A percentile compares a stretch with the other conserved stretches of the same genome.
phyloP scores from a whole-genome alignment of 1,140 invertebrate species.

The Scaptomyza pallida region DNA sequence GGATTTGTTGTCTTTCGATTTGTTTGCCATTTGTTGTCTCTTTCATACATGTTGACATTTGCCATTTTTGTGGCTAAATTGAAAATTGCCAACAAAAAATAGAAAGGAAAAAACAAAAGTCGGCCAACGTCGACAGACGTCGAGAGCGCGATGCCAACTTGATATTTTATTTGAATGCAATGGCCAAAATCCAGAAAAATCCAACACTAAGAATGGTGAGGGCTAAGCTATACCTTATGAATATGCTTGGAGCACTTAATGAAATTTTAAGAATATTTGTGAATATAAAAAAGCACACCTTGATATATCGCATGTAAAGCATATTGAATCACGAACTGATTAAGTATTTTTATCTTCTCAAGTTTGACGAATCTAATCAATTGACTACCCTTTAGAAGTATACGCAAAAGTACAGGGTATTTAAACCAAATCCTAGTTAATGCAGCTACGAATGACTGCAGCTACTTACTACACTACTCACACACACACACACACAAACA shows the following conservation, averaged over 20 bases:
- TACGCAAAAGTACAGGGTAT: constrained; percentile 22
- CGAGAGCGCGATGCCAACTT: constrained; percentile 49
- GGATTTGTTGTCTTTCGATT: constrained; percentile 43
- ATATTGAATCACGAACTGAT: too few relatives aligned
- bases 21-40: constrained; percentile 30
- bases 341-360: too few relatives aligned
- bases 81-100: constrained; percentile 72
- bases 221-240: too few relatives aligned
- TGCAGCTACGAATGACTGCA: constrained; percentile 68
- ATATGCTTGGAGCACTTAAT: too few relatives aligned
- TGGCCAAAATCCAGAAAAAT: constrained; percentile 21
- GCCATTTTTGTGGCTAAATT: constrained; percentile 52
- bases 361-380: neutral
- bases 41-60: constrained; percentile 34
- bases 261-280: too few relatives aligned
- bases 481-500: constrained; percentile 12
- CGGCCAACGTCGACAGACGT: constrained; percentile 12
- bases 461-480: constrained; percentile 20
- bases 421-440: constrained; percentile 67
- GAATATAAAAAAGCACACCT: too few relatives aligned
- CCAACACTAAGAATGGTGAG: neutral
- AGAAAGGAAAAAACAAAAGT: too few relatives aligned
- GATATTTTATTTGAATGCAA: constrained; percentile 78
- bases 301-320: too few relatives aligned
- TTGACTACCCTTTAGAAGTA: neutral